Evolutionary conservation across 1,140 invertebrate genomes (phyloP).

Genomic region (Aradophagus sp.): DNA sequence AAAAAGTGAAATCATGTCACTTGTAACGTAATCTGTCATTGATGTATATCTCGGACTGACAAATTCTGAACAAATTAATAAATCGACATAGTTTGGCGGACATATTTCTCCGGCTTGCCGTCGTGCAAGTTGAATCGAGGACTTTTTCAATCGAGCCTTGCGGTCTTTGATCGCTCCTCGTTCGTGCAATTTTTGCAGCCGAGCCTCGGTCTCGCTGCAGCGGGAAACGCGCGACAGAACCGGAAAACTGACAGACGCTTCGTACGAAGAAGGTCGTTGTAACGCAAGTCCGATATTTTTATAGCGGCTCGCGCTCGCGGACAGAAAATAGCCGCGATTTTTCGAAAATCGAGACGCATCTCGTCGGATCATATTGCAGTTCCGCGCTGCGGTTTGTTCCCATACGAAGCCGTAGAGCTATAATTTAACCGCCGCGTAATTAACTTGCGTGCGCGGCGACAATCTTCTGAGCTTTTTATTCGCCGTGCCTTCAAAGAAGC

Average conservation of each 20-base stretch:
- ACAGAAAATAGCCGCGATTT: conserved; percentile 31
- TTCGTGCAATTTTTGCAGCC: conserved; percentile 9
- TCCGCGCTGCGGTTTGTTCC: conserved; percentile 43
- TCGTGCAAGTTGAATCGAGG: no score
- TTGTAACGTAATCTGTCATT: no score
- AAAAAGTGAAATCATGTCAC: no score
- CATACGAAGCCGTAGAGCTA: conserved; percentile 28
- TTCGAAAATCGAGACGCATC: conserved; percentile 48
- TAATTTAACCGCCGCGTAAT: conserved; percentile 44
- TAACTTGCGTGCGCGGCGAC: conserved; percentile 43
- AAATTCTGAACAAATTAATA: no score
- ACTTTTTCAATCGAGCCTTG: not conserved
- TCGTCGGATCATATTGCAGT: conserved; percentile 41
- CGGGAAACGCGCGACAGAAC: conserved; percentile 32
- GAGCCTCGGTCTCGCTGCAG: conserved; percentile 1
- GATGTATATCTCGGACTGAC: no score
- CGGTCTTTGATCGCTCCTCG: conserved; percentile 4
- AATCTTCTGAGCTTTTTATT: conserved; percentile 30
- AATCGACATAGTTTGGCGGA: no score
- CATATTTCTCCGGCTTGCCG: no score
- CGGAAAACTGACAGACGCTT: conserved; percentile 31
- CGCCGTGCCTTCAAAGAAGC: not conserved
- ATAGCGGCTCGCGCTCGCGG: conserved; percentile 2
- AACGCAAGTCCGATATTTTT: conserved; percentile 30
- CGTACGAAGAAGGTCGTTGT: conserved; percentile 31